Conservation (phyloP, 2,797 vertebrate genomes). For the Sebastes dallii region DNA sequence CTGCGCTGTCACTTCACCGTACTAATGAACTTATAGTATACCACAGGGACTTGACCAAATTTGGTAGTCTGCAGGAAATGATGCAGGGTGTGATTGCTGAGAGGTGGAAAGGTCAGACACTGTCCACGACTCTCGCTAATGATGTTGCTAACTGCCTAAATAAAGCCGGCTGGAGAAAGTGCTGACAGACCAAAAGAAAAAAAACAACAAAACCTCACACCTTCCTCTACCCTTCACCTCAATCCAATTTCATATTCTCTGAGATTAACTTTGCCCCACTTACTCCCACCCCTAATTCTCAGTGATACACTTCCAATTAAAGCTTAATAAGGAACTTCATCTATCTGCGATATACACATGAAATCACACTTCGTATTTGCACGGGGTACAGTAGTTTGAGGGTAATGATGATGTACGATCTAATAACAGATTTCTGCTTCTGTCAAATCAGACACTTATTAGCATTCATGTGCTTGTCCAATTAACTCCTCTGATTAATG, state of each 20-base stretch:
- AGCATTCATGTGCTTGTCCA: conserved; percentile 64
- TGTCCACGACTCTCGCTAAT: conserved; percentile 63
- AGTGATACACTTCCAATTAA: conserved; percentile 66
- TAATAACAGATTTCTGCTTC: conserved; percentile 70
- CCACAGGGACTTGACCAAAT: conserved; percentile 47
- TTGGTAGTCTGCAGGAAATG: conserved; percentile 47
- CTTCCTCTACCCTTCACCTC: conserved; percentile 23
- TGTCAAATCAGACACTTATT: conserved; percentile 72
- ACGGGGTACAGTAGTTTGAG: conserved; percentile 51
- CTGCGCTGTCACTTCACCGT: conserved; percentile 45
- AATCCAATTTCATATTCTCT: conserved; percentile 40
- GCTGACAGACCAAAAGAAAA: conserved; percentile 52
- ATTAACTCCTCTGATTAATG: conserved; percentile 73
- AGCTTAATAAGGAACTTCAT: conserved; percentile 61
- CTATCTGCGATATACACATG: conserved; percentile 47
- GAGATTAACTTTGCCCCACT: conserved; percentile 50
- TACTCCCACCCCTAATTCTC: conserved; percentile 42
- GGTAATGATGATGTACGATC: conserved; percentile 72
- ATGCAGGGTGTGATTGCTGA: conserved; percentile 43
- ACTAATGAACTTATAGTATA: conserved; percentile 64
- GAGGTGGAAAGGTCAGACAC: conserved; percentile 64
- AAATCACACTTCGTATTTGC: conserved; percentile 9
- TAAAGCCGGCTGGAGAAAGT: conserved; percentile 46
- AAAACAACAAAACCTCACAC: conserved; percentile 14
- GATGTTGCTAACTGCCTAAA: conserved; percentile 65